Conservation (phyloP, 92 coral and sea anemone genomes). For the Parazoanthus darwini region DNA sequence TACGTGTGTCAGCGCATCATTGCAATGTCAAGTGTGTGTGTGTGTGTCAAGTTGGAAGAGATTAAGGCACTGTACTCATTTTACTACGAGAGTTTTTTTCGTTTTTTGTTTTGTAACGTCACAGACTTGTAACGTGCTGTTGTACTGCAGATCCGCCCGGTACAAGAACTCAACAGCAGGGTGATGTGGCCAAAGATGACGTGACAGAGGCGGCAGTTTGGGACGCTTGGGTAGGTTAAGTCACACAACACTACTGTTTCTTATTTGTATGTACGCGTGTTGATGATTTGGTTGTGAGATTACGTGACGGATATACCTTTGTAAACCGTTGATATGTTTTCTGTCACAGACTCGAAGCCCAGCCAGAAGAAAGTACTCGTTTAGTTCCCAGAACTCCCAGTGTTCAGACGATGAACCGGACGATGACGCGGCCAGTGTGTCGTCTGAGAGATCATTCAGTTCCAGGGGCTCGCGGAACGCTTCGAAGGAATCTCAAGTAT, state of each 20-base stretch:
- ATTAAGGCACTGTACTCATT: too few relatives aligned
- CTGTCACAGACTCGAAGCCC: slow-evolving; percentile 80
- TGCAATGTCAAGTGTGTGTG: too few relatives aligned
- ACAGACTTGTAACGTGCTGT: neutral
- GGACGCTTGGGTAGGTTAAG: slow-evolving; percentile 92
- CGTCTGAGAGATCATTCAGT: slow-evolving; percentile 88
- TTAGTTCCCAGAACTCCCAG: slow-evolving; percentile 84
- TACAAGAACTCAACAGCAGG: slow-evolving; percentile 38
- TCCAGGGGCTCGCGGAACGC: slow-evolving; percentile 82
- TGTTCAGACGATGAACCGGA: slow-evolving; percentile 96
- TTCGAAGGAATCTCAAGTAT: slow-evolving; percentile 72
- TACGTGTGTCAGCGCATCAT: too few relatives aligned
- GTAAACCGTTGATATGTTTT: neutral
- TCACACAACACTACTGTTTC: neutral
- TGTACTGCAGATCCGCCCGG: slow-evolving; percentile 53
- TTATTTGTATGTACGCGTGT: neutral
- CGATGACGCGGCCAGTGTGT: slow-evolving; percentile 87
- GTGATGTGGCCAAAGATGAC: slow-evolving; percentile 49
- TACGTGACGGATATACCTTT: neutral
- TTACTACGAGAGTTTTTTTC: too few relatives aligned
- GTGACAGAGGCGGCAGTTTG: slow-evolving; percentile 99
- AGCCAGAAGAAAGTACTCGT: slow-evolving; percentile 82
- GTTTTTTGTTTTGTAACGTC: neutral
- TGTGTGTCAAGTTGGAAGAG: too few relatives aligned
- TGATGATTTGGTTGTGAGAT: neutral